Conservation (phyloP, 2,113 vertebrate genomes). For the Progne subis region DNA sequence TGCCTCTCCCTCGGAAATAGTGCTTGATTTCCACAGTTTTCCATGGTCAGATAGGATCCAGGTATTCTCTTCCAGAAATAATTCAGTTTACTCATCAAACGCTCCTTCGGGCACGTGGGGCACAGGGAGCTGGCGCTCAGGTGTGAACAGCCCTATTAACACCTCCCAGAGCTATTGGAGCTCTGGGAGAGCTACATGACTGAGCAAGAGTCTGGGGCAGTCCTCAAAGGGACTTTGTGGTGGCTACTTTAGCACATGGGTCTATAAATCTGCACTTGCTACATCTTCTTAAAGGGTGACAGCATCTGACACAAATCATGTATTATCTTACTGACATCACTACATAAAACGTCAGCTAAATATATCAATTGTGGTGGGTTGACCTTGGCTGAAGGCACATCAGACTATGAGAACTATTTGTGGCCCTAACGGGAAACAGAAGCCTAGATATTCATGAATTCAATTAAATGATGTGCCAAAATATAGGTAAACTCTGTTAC, state of each 20-base stretch:
- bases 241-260: background rate
- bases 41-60: background rate
- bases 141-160: background rate
- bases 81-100: background rate
- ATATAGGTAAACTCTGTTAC: background rate
- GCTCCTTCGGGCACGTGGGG: background rate
- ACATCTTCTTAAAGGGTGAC: background rate
- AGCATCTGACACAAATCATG: conserved; percentile 7
- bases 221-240: background rate
- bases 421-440: background rate
- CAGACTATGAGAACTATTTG: background rate
- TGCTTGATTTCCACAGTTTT: background rate
- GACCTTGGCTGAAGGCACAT: background rate
- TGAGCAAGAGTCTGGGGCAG: background rate
- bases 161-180: background rate
- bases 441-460: background rate
- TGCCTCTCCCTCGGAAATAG: background rate
- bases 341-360: background rate
- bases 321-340: background rate
- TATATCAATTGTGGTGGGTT: background rate
- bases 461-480: background rate
- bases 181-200: background rate
- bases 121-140: background rate
- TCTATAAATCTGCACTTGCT: conserved; percentile 1
- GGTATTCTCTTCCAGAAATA: background rate